Percentiles rank a stretch among this genome's conserved stretches.
These are phyloP conservation scores for Drosophila tropicalis DNA, from an alignment of 1,140 invertebrate genomes.

Conservation along the genomic window DNA sequence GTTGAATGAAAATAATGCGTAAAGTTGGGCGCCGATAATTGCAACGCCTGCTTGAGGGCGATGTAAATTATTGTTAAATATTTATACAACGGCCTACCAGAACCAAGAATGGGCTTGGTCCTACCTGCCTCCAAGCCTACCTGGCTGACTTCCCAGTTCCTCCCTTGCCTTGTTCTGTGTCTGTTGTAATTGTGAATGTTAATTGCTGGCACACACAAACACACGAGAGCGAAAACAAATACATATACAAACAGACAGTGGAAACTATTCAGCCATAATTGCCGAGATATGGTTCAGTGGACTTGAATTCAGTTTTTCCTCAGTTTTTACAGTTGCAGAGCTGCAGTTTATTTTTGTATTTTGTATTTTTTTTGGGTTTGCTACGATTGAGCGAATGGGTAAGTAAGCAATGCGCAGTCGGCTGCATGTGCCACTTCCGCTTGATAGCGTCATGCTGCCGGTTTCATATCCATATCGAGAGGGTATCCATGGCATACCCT, in stretches of 20 bases:
- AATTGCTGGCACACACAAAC: constrained; percentile 52
- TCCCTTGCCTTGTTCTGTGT: neutral
- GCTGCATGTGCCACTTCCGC: constrained; percentile 80
- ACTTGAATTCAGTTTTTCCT: constrained; percentile 51
- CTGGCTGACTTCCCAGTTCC: constrained; percentile 12
- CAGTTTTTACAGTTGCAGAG: constrained; percentile 3
- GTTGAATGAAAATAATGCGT: constrained; percentile 53
- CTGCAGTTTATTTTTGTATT: constrained; percentile 32
- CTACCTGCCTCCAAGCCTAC: neutral
- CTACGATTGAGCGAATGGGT: constrained; percentile 48
- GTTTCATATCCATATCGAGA: constrained; percentile 66
- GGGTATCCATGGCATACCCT: constrained; percentile 26
- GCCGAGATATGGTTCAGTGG: constrained; percentile 53
- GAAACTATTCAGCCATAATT: constrained; percentile 68
- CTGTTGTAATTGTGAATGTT: constrained; percentile 63
- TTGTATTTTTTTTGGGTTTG: constrained; percentile 34
- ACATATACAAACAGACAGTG: constrained; percentile 26
- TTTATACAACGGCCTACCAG: constrained; percentile 43
- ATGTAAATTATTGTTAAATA: constrained; percentile 71
- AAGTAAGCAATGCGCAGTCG: constrained; percentile 64
- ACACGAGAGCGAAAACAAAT: neutral
- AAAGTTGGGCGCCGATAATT: constrained; percentile 70
- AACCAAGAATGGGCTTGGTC: neutral
- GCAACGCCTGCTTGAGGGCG: constrained; percentile 35
- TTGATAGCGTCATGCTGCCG: constrained; percentile 74